These are phyloP conservation scores for Eubasilissa regina DNA, from an alignment of 1,140 invertebrate species.

Conservation along the genomic window DNA sequence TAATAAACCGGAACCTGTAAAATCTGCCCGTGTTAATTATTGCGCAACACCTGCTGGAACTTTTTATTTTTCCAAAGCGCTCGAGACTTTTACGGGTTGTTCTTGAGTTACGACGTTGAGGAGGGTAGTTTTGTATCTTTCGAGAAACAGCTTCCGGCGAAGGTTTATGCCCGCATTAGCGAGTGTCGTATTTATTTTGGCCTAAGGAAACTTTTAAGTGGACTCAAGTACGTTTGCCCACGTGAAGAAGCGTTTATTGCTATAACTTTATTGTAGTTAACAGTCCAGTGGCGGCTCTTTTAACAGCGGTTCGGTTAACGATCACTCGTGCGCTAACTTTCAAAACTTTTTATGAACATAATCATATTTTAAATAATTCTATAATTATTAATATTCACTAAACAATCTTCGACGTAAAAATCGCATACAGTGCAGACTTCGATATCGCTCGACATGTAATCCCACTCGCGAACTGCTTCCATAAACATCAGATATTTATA, in stretches of 20 bases:
- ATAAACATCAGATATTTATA: too few species aligned
- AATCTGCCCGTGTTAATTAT: constrained; percentile 47
- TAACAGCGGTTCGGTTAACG: too few species aligned
- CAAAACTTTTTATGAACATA: too few species aligned
- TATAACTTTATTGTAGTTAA: too few species aligned
- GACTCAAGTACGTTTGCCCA: neutral
- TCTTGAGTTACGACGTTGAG: constrained; percentile 7
- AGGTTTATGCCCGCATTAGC: constrained; percentile 34
- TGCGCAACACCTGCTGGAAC: constrained; percentile 35
- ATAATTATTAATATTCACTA: too few species aligned
- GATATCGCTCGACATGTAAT: too few species aligned
- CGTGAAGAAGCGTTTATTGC: constrained; percentile 11
- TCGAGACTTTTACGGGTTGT: constrained; percentile 29
- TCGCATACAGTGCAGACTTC: too few species aligned
- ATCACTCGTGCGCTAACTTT: too few species aligned
- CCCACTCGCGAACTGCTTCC: too few species aligned
- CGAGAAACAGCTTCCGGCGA: constrained; percentile 19
- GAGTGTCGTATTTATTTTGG: constrained; percentile 37
- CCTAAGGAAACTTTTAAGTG: constrained; percentile 25
- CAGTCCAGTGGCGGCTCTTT: too few species aligned
- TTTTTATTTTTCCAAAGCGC: constrained; percentile 21
- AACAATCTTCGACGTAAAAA: too few species aligned
- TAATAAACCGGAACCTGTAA: constrained; percentile 41
- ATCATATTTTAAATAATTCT: too few species aligned
- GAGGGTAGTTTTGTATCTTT: constrained; percentile 17